phyloP scores from a whole-genome alignment of 2,888 invertebrate genomes.

The Hirtodrosophila alboralis region DNA sequence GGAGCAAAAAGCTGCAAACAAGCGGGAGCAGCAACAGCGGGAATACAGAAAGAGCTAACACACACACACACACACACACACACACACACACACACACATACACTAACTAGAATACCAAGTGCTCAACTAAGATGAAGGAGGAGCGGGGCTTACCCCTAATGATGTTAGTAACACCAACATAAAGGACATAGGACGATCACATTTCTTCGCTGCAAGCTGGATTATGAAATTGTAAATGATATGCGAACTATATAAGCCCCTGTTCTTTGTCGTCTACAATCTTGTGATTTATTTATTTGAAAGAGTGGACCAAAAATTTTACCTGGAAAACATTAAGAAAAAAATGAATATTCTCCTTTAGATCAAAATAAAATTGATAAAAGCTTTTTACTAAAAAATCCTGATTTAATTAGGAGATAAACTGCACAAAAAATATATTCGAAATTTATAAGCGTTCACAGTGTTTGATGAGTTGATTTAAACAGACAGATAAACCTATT shows the following conservation, averaged over 20 bases:
- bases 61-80: too few species aligned
- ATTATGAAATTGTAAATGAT: constrained; percentile 31
- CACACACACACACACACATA: too few species aligned
- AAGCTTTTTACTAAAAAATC: too few species aligned
- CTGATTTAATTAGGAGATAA: too few species aligned
- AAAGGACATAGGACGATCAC: constrained; percentile 6
- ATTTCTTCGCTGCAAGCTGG: constrained; percentile 6
- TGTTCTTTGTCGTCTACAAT: constrained; percentile 3
- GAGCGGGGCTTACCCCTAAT: constrained; percentile 55
- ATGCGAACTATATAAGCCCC: constrained; percentile 9
- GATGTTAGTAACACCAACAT: constrained; percentile 45
- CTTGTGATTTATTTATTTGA: neutral
- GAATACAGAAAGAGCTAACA: neutral
- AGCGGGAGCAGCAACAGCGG: neutral
- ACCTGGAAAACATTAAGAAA: too few species aligned
- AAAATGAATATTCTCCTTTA: too few species aligned
- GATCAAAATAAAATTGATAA: too few species aligned
- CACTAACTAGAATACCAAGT: constrained; percentile 25
- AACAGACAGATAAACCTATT: too few species aligned
- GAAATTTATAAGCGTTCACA: too few species aligned
- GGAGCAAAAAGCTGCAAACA: constrained; percentile 18
- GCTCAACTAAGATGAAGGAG: constrained; percentile 30
- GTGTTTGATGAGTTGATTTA: too few species aligned
- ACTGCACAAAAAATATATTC: too few species aligned
- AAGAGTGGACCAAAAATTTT: too few species aligned